A percentile compares a stretch with the other conserved stretches of the same genome.
Evolutionary conservation across 2,797 vertebrate species (phyloP).

Genomic region (Arremon aurantiirostris): DNA sequence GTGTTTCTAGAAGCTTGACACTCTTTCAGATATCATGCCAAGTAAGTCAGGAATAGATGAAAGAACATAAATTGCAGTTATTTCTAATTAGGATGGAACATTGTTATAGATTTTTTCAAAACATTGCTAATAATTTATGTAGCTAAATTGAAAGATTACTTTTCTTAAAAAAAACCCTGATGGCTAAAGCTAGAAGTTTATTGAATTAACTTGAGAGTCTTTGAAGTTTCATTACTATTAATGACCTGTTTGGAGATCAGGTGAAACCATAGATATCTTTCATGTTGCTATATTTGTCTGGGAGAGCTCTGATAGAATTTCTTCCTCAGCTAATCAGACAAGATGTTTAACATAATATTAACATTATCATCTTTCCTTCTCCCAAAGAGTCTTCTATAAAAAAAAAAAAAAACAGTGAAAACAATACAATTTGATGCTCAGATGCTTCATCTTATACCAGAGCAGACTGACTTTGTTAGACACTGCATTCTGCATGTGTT

Average conservation of each 20-base stretch:
- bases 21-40: slow-evolving; percentile 17
- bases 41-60: slow-evolving; percentile 29
- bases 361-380: slow-evolving; percentile 17
- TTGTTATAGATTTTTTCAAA: slow-evolving; percentile 50
- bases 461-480: neutral
- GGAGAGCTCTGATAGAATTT: slow-evolving; percentile 58
- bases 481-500: neutral
- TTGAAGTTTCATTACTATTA: slow-evolving; percentile 69
- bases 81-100: slow-evolving; percentile 59
- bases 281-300: slow-evolving; percentile 43
- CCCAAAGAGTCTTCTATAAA: slow-evolving; percentile 1
- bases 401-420: neutral
- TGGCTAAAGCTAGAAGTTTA: slow-evolving; percentile 58
- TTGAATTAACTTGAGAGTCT: slow-evolving; percentile 46
- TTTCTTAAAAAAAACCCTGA: slow-evolving; percentile 22
- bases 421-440: neutral
- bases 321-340: slow-evolving; percentile 55
- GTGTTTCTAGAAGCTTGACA: neutral
- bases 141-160: slow-evolving; percentile 49
- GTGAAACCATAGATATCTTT: slow-evolving; percentile 56
- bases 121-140: slow-evolving; percentile 31
- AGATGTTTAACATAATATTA: slow-evolving; percentile 16
- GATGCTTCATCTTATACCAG: neutral
- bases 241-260: slow-evolving; percentile 54
- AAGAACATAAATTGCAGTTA: slow-evolving; percentile 22